Percentiles rank a stretch among this genome's conserved stretches.
Conservation (phyloP, 2,888 invertebrate species). For the Mythimna impura region DNA sequence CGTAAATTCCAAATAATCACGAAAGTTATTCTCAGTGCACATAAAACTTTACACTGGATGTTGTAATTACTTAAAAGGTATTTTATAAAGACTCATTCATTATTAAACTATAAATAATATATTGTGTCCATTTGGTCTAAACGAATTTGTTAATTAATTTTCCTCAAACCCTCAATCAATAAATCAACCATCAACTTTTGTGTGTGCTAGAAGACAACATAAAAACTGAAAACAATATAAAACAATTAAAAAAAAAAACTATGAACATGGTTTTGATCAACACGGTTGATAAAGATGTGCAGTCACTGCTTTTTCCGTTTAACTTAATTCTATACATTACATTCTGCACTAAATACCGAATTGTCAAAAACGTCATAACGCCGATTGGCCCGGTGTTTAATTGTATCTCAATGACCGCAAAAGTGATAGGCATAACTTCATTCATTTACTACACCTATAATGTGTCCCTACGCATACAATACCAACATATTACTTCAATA, state of each 20-base stretch:
- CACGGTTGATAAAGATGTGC: constrained; percentile 31
- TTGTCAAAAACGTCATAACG: neutral
- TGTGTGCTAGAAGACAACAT: neutral
- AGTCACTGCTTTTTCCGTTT: constrained; percentile 32
- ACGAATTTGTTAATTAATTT: too few species aligned
- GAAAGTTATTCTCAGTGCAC: too few species aligned
- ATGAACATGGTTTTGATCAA: neutral
- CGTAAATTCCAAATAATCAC: too few species aligned
- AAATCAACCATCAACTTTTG: neutral
- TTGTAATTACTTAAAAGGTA: too few species aligned
- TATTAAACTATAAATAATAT: too few species aligned
- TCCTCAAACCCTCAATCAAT: neutral
- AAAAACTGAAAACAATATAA: neutral
- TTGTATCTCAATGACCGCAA: neutral
- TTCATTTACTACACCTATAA: too few species aligned
- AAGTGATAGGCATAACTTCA: neutral
- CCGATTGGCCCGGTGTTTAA: neutral
- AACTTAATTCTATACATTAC: constrained; percentile 22
- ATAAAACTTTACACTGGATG: too few species aligned
- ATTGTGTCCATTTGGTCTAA: too few species aligned
- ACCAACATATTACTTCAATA: neutral
- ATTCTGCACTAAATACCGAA: constrained; percentile 19
- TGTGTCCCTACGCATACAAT: too few species aligned
- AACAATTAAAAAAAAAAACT: neutral
- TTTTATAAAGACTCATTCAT: too few species aligned